Evolutionary conservation across 92 coral and sea anemone genomes (phyloP).

Genomic region (Zoanthus sansibaricus): DNA sequence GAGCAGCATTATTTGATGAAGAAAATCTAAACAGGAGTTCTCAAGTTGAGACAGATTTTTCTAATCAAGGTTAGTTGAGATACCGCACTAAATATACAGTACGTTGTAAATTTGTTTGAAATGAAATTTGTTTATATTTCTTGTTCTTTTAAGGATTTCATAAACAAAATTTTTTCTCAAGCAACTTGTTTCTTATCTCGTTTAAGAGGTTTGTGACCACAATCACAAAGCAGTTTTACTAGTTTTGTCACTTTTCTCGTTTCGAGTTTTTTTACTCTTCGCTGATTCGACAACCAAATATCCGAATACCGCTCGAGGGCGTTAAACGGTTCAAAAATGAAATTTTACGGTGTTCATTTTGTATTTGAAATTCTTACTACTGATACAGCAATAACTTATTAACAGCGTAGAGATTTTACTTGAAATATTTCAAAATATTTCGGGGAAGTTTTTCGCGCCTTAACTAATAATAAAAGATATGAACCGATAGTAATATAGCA

Average conservation of each 20-base stretch:
- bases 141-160: not conserved
- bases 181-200: not conserved
- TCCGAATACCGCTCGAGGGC: conserved; percentile 41
- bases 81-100: not conserved
- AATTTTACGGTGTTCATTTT: conserved; percentile 14
- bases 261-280: conserved; percentile 45
- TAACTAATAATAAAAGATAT: not conserved
- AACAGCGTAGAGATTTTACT: not conserved
- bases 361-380: not conserved
- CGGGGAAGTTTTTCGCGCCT: conserved; percentile 24
- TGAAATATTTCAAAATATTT: not conserved
- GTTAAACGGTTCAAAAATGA: conserved; percentile 32
- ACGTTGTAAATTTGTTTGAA: conserved; percentile 26
- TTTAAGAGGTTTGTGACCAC: not conserved
- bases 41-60: conserved; percentile 34
- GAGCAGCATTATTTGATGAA: conserved; percentile 44
- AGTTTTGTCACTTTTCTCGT: conserved; percentile 25
- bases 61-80: conserved; percentile 43
- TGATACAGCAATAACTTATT: not conserved
- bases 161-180: not conserved
- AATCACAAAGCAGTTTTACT: not conserved
- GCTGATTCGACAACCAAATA: conserved; percentile 20
- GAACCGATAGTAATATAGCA: not conserved
- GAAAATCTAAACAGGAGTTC: conserved; percentile 52
- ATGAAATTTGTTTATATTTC: conserved; percentile 25